These are phyloP conservation scores for Maniola jurtina DNA, from an alignment of 1,140 invertebrate species.

Conservation along the genomic window DNA sequence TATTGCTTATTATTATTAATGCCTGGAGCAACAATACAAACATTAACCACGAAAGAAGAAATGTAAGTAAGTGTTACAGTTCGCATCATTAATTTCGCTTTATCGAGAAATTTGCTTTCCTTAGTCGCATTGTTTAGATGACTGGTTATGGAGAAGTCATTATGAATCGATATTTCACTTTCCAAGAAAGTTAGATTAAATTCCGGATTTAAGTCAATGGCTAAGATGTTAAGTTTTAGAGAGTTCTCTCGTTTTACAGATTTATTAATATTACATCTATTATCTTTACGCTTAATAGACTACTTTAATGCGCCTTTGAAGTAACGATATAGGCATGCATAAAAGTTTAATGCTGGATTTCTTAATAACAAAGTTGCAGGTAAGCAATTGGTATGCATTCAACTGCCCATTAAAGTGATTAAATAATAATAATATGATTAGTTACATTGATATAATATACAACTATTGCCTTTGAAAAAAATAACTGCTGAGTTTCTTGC, in stretches of 20 bases:
- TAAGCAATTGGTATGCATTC: too few relatives aligned
- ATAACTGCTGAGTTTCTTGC: too few relatives aligned
- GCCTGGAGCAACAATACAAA: not conserved
- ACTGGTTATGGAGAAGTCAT: conserved; percentile 38
- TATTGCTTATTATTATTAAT: too few relatives aligned
- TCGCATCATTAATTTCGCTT: conserved; percentile 41
- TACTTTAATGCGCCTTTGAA: not conserved
- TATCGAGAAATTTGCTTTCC: conserved; percentile 34
- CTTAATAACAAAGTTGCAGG: too few relatives aligned
- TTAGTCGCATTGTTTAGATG: conserved; percentile 34
- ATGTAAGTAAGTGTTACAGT: conserved; percentile 28
- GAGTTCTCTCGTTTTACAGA: not conserved
- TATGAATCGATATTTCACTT: conserved; percentile 42
- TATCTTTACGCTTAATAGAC: not conserved
- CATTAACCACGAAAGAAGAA: conserved; percentile 20
- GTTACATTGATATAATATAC: too few relatives aligned
- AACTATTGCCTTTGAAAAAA: too few relatives aligned
- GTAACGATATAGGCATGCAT: too few relatives aligned
- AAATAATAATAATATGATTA: too few relatives aligned
- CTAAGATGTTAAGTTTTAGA: conserved; percentile 12
- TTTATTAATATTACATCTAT: conserved; percentile 7
- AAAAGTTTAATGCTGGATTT: too few relatives aligned
- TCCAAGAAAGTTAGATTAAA: conserved; percentile 33
- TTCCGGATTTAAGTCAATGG: conserved; percentile 23
- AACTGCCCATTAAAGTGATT: too few relatives aligned